phyloP scores from a whole-genome alignment of 2,113 vertebrate species.

The Amphiprion ocellaris region DNA sequence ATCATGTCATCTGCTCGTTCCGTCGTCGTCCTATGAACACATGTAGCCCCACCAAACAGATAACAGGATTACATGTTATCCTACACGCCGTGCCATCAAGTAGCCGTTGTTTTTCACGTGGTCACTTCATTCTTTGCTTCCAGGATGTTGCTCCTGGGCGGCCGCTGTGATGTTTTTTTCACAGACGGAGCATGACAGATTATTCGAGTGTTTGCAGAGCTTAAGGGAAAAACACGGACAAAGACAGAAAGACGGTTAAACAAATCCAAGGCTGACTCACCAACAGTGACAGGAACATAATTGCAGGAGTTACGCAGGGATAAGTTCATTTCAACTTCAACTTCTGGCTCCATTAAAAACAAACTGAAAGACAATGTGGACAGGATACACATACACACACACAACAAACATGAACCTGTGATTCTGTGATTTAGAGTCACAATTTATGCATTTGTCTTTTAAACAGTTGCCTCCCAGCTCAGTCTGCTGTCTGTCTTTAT shows the following conservation, averaged over 20 bases:
- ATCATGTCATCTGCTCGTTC: constrained; percentile 14
- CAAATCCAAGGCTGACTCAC: constrained; percentile 17
- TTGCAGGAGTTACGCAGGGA: not conserved
- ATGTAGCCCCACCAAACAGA: constrained; percentile 22
- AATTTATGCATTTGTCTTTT: not conserved
- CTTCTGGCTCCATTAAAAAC: not conserved
- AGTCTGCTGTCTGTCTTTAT: not conserved
- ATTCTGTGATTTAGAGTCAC: not conserved
- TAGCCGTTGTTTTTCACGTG: constrained; percentile 51
- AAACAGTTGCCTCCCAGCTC: not conserved
- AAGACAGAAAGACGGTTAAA: not conserved
- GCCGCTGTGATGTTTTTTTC: not conserved
- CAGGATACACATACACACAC: not conserved
- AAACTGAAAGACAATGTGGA: not conserved
- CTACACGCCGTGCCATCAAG: constrained; percentile 14
- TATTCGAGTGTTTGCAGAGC: not conserved
- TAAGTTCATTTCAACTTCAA: constrained; percentile 1
- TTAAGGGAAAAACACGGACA: constrained; percentile 16
- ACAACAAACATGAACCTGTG: not conserved
- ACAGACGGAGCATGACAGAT: not conserved
- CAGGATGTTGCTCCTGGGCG: not conserved
- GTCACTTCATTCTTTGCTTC: constrained; percentile 48
- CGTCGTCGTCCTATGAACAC: constrained; percentile 14
- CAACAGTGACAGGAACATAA: constrained; percentile 12
- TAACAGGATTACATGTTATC: constrained; percentile 59